A percentile compares a stretch with the other conserved stretches of the same genome.
phyloP scores from a whole-genome alignment of 2,797 vertebrate species.

The Typhlichthys subterraneus region DNA sequence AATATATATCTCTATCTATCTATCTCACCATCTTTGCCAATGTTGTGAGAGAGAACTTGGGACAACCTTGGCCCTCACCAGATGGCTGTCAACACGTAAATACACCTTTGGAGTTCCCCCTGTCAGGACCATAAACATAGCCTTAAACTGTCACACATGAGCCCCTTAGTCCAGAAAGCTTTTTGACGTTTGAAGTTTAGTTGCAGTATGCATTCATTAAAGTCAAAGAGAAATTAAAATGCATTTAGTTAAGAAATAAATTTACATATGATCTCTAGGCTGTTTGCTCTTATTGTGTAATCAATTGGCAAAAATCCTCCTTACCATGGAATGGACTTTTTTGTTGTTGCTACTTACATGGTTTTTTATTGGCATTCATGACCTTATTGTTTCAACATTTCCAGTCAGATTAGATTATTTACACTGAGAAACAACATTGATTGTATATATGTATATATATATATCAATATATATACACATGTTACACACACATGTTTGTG shows the following conservation, averaged over 20 bases:
- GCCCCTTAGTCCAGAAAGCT: conserved; percentile 21
- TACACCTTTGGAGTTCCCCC: conserved; percentile 51
- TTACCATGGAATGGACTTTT: too few relatives aligned
- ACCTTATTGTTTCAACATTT: too few relatives aligned
- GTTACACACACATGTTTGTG: too few relatives aligned
- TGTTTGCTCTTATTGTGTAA: too few relatives aligned
- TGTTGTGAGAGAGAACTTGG: conserved; percentile 37
- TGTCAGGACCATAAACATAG: conserved; percentile 45
- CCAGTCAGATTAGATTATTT: too few relatives aligned
- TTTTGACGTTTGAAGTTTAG: conserved; percentile 23
- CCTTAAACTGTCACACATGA: conserved; percentile 38
- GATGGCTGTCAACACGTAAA: conserved; percentile 60
- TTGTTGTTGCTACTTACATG: too few relatives aligned
- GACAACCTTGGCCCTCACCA: conserved; percentile 57
- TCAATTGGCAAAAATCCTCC: too few relatives aligned
- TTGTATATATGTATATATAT: too few relatives aligned
- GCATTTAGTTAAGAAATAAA: conserved; percentile 8
- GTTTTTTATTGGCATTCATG: too few relatives aligned
- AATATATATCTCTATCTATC: too few relatives aligned
- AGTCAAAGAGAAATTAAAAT: conserved; percentile 26
- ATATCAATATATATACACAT: too few relatives aligned
- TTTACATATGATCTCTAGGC: background rate
- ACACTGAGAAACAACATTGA: too few relatives aligned
- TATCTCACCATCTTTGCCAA: conserved; percentile 1
- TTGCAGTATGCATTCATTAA: background rate